Percentiles rank a stretch among this genome's conserved stretches.
Conservation (phyloP, 2,113 vertebrate genomes). For the Mus spicilegus region DNA sequence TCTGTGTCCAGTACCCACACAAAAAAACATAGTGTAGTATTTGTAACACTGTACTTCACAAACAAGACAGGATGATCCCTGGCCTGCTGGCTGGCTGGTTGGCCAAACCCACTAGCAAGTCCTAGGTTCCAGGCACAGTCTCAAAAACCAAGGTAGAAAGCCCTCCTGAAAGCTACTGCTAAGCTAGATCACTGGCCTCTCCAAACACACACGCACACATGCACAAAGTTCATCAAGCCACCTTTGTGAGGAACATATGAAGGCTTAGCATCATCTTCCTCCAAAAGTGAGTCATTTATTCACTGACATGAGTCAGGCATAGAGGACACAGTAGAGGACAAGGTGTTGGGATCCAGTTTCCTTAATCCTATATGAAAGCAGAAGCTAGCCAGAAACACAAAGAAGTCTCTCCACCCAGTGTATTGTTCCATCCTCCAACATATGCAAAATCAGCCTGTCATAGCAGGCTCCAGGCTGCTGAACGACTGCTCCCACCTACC, state of each 20-base stretch:
- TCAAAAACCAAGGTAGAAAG: neutral
- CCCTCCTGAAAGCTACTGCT: neutral
- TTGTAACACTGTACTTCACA: neutral
- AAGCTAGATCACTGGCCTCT: neutral
- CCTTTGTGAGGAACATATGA: constrained; percentile 27
- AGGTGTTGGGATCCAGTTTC: neutral
- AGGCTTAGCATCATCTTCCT: neutral
- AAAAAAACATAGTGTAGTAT: neutral
- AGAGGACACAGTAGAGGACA: neutral
- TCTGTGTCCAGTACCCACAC: neutral
- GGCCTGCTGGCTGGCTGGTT: neutral
- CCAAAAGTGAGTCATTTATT: neutral
- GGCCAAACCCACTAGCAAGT: neutral
- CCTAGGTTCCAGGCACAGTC: neutral
- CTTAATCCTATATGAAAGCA: neutral
- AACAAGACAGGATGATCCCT: neutral
- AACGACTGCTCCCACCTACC: neutral
- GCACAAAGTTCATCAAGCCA: constrained; percentile 26
- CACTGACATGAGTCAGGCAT: neutral
- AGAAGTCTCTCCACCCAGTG: neutral
- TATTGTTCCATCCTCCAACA: neutral
- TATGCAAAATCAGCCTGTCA: neutral
- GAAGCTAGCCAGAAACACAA: neutral
- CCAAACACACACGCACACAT: neutral
- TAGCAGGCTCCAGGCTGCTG: neutral